phyloP scores from a whole-genome alignment of 2,888 invertebrate species.

The Eubasilissa splendida region DNA sequence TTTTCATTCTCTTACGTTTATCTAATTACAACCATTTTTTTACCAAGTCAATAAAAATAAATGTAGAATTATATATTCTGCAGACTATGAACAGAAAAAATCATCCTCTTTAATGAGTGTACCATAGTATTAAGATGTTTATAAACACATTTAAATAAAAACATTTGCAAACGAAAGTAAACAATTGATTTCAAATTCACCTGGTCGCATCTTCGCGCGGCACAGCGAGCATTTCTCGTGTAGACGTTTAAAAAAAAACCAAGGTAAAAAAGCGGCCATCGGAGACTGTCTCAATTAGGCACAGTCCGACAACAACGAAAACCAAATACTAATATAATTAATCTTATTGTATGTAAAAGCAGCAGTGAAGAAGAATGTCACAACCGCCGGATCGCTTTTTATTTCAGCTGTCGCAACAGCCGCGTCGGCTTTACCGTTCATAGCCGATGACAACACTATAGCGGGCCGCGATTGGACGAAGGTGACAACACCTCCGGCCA shows the following conservation, averaged over 20 bases:
- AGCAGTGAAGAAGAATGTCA: slow-evolving; percentile 12
- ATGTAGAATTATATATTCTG: too few species aligned
- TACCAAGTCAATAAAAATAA: too few species aligned
- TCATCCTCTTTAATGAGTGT: too few species aligned
- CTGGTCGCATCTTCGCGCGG: too few species aligned
- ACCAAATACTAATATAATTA: slow-evolving; percentile 3
- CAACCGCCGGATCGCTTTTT: neutral
- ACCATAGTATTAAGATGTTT: too few species aligned
- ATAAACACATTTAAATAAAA: too few species aligned
- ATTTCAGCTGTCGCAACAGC: slow-evolving; percentile 14
- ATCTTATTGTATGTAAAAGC: neutral
- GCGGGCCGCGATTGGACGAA: slow-evolving; percentile 45
- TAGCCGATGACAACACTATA: slow-evolving; percentile 48
- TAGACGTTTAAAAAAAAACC: neutral
- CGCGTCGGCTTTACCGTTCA: slow-evolving; percentile 26
- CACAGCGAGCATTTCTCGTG: too few species aligned
- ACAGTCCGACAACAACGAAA: neutral
- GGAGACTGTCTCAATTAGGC: neutral
- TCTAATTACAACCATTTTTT: too few species aligned
- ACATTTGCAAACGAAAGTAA: too few species aligned
- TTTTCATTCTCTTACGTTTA: too few species aligned
- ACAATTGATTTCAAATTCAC: too few species aligned
- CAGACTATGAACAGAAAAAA: too few species aligned
- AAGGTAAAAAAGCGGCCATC: neutral
- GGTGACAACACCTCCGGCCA: slow-evolving; percentile 51